These are phyloP conservation scores for Parascotia fuliginaria DNA, from an alignment of 2,888 invertebrate genomes.

Conservation along the genomic window DNA sequence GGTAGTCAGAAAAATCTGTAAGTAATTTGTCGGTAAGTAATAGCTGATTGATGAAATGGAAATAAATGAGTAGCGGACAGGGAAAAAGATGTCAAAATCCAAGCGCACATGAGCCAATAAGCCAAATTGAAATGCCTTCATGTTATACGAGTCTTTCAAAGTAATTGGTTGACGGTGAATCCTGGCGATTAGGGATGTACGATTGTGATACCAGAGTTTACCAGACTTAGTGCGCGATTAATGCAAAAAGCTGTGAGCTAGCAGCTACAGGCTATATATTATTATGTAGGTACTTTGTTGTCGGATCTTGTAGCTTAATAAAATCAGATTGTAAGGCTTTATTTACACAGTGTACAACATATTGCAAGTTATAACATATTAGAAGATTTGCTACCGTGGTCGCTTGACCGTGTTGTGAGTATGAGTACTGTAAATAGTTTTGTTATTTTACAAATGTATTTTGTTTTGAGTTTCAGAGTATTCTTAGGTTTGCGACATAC, in stretches of 20 bases:
- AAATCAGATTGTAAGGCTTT: no score
- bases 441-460: no score
- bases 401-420: no score
- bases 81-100: constrained; percentile 79
- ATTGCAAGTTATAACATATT: no score
- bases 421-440: no score
- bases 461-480: no score
- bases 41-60: constrained; percentile 70
- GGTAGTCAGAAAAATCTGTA: constrained; percentile 27
- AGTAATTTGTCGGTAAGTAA: constrained; percentile 60
- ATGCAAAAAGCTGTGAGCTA: neutral
- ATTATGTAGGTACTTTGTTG: no score
- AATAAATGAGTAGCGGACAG: constrained; percentile 69
- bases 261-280: neutral
- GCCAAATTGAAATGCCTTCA: constrained; percentile 80
- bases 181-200: constrained; percentile 62
- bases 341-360: no score
- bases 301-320: no score
- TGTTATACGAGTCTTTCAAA: constrained; percentile 75
- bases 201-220: constrained; percentile 8
- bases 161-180: constrained; percentile 79
- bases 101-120: constrained; percentile 80
- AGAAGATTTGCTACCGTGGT: no score
- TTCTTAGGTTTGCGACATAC: no score
- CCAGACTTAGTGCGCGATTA: constrained; percentile 12